phyloP scores from a whole-genome alignment of 2,113 vertebrate genomes.

The Fukomys damarensis region DNA sequence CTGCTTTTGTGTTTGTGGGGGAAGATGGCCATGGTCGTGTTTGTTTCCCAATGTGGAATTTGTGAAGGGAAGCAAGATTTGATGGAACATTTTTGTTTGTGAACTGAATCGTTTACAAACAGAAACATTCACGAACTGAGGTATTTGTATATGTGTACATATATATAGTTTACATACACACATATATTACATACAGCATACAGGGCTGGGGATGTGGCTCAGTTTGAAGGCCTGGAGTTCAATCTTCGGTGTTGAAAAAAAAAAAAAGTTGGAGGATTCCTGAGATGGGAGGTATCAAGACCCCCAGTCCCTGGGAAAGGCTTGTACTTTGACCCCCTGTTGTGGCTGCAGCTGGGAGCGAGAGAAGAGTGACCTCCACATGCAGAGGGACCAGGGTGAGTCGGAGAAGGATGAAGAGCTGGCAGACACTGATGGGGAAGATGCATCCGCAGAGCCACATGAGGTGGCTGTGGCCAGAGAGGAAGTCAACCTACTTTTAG shows the following conservation, averaged over 20 bases:
- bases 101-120: background rate
- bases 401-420: constrained; percentile 15
- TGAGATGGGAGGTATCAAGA: background rate
- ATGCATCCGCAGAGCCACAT: constrained; percentile 69
- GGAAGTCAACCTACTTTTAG: constrained; percentile 82
- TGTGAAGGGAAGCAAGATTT: background rate
- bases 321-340: background rate
- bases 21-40: background rate
- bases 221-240: background rate
- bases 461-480: constrained; percentile 81
- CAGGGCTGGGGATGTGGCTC: background rate
- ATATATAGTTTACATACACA: background rate
- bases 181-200: background rate
- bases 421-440: background rate
- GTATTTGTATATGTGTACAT: background rate
- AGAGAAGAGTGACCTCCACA: constrained; percentile 67
- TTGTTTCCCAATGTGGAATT: background rate
- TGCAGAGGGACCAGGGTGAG: background rate
- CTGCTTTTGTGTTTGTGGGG: background rate
- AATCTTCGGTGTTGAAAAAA: background rate
- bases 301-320: fast-evolving
- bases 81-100: background rate
- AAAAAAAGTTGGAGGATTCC: fast-evolving
- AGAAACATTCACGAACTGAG: background rate
- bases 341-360: constrained; percentile 82